Evolutionary conservation across 1,140 invertebrate species (phyloP).

Genomic region (Subanguina moxae): DNA sequence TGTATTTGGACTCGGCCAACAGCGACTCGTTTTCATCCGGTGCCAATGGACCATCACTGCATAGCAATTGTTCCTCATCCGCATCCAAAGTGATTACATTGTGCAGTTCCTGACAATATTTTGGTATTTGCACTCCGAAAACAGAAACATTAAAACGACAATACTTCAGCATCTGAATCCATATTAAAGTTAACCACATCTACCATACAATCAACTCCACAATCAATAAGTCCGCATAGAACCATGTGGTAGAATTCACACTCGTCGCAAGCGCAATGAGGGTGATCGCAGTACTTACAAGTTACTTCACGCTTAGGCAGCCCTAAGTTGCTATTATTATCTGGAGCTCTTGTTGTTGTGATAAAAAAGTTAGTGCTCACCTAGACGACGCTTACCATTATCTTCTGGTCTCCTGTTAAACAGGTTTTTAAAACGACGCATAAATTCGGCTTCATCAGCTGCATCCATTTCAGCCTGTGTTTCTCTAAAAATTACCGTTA

Average conservation of each 20-base stretch:
- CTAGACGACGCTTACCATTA: not conserved
- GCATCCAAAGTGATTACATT: not conserved
- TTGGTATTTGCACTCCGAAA: no score
- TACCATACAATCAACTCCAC: not conserved
- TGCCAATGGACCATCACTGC: not conserved
- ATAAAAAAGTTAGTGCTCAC: not conserved
- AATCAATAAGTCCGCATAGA: conserved; percentile 7
- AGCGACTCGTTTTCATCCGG: no score
- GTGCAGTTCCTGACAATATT: not conserved
- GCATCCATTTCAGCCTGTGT: not conserved
- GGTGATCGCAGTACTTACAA: conserved; percentile 6
- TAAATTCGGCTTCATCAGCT: conserved; percentile 9
- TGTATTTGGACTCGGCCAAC: no score
- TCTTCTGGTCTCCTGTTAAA: not conserved
- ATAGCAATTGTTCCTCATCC: conserved; percentile 1
- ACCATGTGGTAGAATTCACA: conserved; percentile 13
- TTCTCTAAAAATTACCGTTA: no score
- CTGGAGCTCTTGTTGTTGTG: not conserved
- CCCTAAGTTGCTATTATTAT: not conserved
- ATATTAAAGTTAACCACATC: no score
- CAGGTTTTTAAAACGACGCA: conserved; percentile 9
- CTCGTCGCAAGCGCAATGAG: conserved; percentile 6
- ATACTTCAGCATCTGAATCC: no score
- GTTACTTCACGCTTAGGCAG: not conserved
- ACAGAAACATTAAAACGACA: no score